phyloP scores from a whole-genome alignment of 2,888 invertebrate genomes.

The Frankliniella fusca region DNA sequence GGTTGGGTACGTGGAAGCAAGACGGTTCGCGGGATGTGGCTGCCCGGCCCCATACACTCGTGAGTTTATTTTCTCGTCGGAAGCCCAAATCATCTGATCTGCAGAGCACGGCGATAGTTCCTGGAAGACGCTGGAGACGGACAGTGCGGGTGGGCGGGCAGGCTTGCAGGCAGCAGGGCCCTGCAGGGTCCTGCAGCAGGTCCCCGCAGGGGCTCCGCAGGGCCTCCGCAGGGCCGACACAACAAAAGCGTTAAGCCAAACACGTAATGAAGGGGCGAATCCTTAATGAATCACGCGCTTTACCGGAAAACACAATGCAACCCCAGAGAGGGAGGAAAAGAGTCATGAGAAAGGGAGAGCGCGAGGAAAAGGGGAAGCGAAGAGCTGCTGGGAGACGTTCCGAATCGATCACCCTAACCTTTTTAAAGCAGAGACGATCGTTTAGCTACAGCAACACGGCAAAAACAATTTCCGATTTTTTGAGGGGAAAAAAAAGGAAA shows the following conservation, averaged over 20 bases:
- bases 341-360: too few relatives aligned
- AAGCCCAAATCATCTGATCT: slow-evolving; percentile 21
- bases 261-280: neutral
- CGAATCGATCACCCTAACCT: too few relatives aligned
- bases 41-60: neutral
- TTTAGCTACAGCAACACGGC: too few relatives aligned
- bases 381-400: too few relatives aligned
- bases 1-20: neutral
- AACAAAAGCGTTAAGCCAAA: neutral
- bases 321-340: too few relatives aligned
- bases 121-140: slow-evolving; percentile 12
- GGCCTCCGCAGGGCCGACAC: neutral
- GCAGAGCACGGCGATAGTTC: slow-evolving; percentile 21
- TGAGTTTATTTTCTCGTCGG: slow-evolving; percentile 15
- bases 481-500: too few relatives aligned
- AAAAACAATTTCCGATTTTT: too few relatives aligned
- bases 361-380: too few relatives aligned
- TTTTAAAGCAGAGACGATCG: too few relatives aligned
- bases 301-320: neutral
- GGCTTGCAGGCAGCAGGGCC: too few relatives aligned
- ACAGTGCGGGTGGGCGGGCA: neutral
- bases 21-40: neutral
- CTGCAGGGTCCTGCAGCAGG: too few relatives aligned
- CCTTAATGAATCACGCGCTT: neutral
- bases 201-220: too few relatives aligned